These are phyloP conservation scores for Ammodytes marinus DNA, from an alignment of 2,113 vertebrate species.

Conservation along the genomic window DNA sequence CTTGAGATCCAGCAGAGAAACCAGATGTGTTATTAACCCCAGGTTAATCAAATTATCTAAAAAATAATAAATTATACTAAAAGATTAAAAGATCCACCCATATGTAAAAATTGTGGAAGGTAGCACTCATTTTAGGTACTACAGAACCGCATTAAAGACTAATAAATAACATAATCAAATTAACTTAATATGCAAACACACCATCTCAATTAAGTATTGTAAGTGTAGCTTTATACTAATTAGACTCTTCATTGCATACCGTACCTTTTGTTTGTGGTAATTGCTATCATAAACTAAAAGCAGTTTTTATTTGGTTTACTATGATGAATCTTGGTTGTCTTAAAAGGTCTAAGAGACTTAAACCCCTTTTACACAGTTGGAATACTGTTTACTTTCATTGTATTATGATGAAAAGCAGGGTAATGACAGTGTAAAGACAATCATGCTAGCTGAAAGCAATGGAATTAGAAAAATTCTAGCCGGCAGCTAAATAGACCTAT, in stretches of 20 bases:
- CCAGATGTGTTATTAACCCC: neutral
- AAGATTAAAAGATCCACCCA: neutral
- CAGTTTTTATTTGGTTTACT: conserved; percentile 19
- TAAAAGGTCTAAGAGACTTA: neutral
- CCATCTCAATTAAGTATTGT: neutral
- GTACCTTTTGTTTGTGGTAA: neutral
- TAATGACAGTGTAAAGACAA: neutral
- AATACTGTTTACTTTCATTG: neutral
- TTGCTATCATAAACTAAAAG: neutral
- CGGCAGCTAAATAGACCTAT: neutral
- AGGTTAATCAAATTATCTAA: neutral
- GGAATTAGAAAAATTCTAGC: neutral
- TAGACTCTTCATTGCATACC: neutral
- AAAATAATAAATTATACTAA: neutral
- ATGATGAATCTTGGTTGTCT: neutral
- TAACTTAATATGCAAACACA: neutral
- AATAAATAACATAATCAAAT: neutral
- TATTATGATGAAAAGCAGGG: neutral
- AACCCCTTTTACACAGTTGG: neutral
- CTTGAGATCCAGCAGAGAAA: neutral
- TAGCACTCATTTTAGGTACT: neutral
- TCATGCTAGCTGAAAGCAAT: neutral
- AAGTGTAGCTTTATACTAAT: neutral
- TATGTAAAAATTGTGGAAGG: neutral
- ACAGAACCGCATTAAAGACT: neutral